Evolutionary conservation across 1,140 invertebrate species (phyloP).

Genomic region (Holotrichia oblita): DNA sequence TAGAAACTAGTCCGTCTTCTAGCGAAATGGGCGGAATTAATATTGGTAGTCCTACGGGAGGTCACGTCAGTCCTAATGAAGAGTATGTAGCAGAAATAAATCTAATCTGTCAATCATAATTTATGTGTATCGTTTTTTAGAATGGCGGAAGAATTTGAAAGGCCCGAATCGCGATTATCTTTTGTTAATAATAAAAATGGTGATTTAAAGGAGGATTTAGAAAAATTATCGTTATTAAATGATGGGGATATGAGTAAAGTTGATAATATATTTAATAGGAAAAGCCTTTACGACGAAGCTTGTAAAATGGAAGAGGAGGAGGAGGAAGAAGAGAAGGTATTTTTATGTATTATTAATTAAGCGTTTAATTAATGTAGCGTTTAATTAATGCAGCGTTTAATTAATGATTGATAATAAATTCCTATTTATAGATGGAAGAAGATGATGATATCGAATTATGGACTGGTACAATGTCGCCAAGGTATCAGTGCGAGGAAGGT

Average conservation of each 20-base stretch:
- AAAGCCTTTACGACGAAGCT: slow-evolving; percentile 54
- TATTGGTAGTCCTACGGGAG: slow-evolving; percentile 61
- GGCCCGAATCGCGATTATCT: slow-evolving; percentile 64
- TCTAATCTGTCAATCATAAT: neutral
- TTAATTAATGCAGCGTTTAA: no score
- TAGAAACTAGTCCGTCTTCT: slow-evolving; percentile 62
- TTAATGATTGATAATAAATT: neutral
- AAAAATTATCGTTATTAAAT: slow-evolving; percentile 57
- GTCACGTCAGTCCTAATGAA: slow-evolving; percentile 46
- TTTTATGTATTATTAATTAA: no score
- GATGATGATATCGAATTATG: slow-evolving; percentile 56
- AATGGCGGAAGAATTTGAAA: slow-evolving; percentile 60
- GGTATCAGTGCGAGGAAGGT: slow-evolving; percentile 77
- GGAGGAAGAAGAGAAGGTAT: slow-evolving; percentile 50
- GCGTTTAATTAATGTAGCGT: no score
- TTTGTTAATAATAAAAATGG: slow-evolving; percentile 59
- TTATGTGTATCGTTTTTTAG: slow-evolving; percentile 41
- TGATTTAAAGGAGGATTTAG: slow-evolving; percentile 57
- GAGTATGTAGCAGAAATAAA: slow-evolving; percentile 13
- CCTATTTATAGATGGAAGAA: slow-evolving; percentile 56
- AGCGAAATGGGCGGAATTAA: slow-evolving; percentile 67
- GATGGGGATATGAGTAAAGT: slow-evolving; percentile 54
- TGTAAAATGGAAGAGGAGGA: slow-evolving; percentile 47
- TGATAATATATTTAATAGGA: slow-evolving; percentile 48
- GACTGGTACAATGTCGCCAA: slow-evolving; percentile 66